Conservation (phyloP, 2,113 vertebrate genomes). For the Hemibagrus wyckioides region DNA sequence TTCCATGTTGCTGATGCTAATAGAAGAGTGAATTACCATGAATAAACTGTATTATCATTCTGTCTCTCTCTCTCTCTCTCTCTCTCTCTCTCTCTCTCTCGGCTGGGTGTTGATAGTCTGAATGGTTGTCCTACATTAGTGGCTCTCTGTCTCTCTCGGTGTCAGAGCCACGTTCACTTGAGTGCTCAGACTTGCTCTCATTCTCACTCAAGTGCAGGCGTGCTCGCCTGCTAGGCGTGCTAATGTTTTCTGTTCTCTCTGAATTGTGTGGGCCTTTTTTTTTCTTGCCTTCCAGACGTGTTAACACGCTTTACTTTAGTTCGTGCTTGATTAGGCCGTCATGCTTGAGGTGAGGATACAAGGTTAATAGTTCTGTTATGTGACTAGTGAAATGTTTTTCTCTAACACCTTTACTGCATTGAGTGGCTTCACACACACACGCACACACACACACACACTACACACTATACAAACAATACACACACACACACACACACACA, state of each 20-base stretch:
- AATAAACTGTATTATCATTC: conserved; percentile 27
- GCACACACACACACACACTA: conserved; percentile 45
- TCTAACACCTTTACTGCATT: conserved; percentile 49
- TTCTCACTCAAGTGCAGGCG: conserved; percentile 43
- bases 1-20: conserved; percentile 15
- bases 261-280: conserved; percentile 13
- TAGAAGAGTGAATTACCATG: conserved; percentile 16
- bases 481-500: conserved; percentile 46
- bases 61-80: conserved; percentile 11
- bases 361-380: conserved; percentile 64
- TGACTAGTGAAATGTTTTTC: conserved; percentile 43
- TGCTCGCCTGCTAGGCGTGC: conserved; percentile 15
- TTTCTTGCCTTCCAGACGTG: conserved; percentile 52
- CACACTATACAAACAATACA: conserved; percentile 47
- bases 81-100: conserved; percentile 25
- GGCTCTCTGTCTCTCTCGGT: conserved; percentile 51
- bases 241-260: conserved; percentile 42
- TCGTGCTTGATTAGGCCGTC: conserved; percentile 53
- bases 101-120: conserved; percentile 44
- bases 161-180: conserved; percentile 63
- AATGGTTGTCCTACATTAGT: conserved; percentile 67
- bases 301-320: conserved; percentile 59
- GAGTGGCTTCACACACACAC: conserved; percentile 41
- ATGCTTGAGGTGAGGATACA: conserved; percentile 45
- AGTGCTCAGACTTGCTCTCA: conserved; percentile 57